Percentiles rank a stretch among this genome's conserved stretches.
Conservation (phyloP, 2,113 vertebrate species). For the Chaenocephalus aceratus region DNA sequence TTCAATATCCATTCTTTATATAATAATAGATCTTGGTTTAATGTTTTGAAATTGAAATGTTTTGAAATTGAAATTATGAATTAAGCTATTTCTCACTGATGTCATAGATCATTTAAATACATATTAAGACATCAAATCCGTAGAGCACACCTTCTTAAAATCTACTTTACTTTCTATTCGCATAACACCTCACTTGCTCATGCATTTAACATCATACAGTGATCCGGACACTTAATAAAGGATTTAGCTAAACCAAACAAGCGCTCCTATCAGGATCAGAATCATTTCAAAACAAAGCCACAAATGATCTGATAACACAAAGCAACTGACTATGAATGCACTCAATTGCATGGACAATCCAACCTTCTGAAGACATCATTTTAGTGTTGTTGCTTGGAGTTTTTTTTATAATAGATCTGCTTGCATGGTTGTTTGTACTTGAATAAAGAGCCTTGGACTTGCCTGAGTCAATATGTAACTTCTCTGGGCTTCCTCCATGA, state of each 20-base stretch:
- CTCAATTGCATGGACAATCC: not conserved
- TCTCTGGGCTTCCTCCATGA: conserved; percentile 94
- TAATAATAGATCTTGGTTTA: not conserved
- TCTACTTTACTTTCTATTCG: not conserved
- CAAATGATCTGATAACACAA: not conserved
- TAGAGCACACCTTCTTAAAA: not conserved
- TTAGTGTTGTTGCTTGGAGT: no score
- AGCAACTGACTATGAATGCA: not conserved
- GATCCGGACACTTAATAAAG: not conserved
- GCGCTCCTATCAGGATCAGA: not conserved
- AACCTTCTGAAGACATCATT: not conserved
- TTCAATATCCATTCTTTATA: not conserved
- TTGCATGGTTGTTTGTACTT: not conserved
- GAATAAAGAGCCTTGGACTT: conserved; percentile 59
- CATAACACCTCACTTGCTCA: not conserved
- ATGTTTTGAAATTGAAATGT: not conserved
- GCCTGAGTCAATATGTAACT: conserved; percentile 96
- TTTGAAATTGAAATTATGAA: not conserved
- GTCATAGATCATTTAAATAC: not conserved
- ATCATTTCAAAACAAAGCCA: not conserved
- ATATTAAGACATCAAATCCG: not conserved
- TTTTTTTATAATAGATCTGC: not conserved
- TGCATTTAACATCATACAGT: not conserved
- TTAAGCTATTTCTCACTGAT: not conserved
- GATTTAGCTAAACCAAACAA: not conserved